A percentile compares a stretch with the other conserved stretches of the same genome.
Evolutionary conservation across 2,888 invertebrate species (phyloP).

Genomic region (Brachyptera putata): DNA sequence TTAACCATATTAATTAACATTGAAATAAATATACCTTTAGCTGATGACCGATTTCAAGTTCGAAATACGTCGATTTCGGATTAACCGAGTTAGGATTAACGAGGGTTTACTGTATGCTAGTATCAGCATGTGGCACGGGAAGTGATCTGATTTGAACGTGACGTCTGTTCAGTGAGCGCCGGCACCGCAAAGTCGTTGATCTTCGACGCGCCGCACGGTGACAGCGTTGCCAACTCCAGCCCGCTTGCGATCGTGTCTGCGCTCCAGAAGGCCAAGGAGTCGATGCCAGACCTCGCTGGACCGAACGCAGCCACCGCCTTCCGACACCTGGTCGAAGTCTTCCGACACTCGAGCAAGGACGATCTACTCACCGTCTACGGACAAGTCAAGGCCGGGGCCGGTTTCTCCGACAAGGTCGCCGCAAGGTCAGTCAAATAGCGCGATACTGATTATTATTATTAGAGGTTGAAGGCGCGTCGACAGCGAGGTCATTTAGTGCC

Average conservation of each 20-base stretch:
- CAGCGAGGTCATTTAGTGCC: too few relatives aligned
- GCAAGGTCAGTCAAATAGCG: slow-evolving; percentile 55
- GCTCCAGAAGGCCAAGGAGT: slow-evolving; percentile 59
- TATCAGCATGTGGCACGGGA: too few relatives aligned
- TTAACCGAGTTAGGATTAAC: too few relatives aligned
- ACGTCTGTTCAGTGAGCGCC: too few relatives aligned
- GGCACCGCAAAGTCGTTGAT: slow-evolving; percentile 51
- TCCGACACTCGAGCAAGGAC: slow-evolving; percentile 61
- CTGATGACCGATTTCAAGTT: too few relatives aligned
- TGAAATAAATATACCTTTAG: too few relatives aligned
- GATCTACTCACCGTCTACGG: slow-evolving; percentile 66
- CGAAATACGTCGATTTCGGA: too few relatives aligned
- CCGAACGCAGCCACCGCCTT: slow-evolving; percentile 64
- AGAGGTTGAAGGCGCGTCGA: too few relatives aligned
- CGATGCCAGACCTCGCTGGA: slow-evolving; percentile 56
- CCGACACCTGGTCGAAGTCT: slow-evolving; percentile 59
- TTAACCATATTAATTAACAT: too few relatives aligned
- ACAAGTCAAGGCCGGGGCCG: slow-evolving; percentile 54
- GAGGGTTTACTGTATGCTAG: too few relatives aligned
- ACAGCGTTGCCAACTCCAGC: slow-evolving; percentile 43
- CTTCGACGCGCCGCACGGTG: slow-evolving; percentile 59
- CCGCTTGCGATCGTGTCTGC: slow-evolving; percentile 54
- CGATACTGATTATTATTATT: too few relatives aligned
- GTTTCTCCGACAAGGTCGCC: slow-evolving; percentile 50
- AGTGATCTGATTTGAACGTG: too few relatives aligned